Conservation (phyloP, 2,888 invertebrate species). For the Pycnomerus fuliginosus region DNA sequence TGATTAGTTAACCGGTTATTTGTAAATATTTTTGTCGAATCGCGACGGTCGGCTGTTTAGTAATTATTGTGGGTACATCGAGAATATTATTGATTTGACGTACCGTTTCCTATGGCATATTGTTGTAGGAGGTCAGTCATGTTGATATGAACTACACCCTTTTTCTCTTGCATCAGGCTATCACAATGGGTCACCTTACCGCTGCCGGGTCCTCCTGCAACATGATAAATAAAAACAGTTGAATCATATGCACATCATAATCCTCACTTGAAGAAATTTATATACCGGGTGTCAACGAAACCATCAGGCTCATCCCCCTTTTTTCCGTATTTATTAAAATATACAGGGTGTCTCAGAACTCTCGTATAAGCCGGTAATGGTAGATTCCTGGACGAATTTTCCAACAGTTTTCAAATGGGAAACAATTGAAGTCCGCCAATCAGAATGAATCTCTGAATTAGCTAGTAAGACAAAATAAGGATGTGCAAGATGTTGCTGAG, state of each 20-base stretch:
- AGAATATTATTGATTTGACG: constrained; percentile 34
- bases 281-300: no score
- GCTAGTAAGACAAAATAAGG: no score
- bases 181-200: constrained; percentile 98
- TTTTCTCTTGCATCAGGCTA: constrained; percentile 82
- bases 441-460: no score
- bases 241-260: not conserved
- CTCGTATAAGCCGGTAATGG: no score
- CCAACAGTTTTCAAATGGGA: no score
- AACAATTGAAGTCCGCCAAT: no score
- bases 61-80: not conserved
- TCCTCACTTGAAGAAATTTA: not conserved
- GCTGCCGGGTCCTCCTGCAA: constrained; percentile 89
- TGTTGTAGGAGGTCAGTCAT: constrained; percentile 90
- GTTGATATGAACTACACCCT: constrained; percentile 83
- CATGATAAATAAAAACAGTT: constrained; percentile 11
- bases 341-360: no score
- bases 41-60: not conserved
- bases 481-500: no score
- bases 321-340: no score
- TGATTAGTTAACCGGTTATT: constrained; percentile 17
- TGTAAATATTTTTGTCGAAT: constrained; percentile 2
- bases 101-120: constrained; percentile 86
- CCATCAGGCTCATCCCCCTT: no score
- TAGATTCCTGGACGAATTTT: no score